Base-by-base conservation (phyloP, 1,140 invertebrate species). In the Ceratina calcarata region DNA sequence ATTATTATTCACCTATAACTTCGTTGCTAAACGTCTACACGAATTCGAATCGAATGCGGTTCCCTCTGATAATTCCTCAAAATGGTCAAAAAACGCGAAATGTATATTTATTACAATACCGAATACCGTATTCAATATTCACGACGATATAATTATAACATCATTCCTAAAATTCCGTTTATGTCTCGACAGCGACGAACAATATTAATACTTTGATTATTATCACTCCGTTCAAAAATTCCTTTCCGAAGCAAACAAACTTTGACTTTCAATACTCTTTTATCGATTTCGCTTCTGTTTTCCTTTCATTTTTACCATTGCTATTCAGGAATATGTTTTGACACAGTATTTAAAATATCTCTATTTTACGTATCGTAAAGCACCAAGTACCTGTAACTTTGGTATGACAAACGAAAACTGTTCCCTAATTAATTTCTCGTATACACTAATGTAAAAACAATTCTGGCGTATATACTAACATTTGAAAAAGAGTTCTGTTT, bases 151-250 rank as follows among this genome's bases (percentile, higher is more conserved):
- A 77, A 78, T 83, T 73, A 80, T 73, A 82, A 78, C 65, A 45
- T 82, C 45, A 24, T 67, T 22, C 76, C 61, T 70, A 58, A 55
- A 78, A 85, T 57, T 78, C 22, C 61, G 66, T 79, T 78, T 53
- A 85, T 71, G 62, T 83, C 53, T 70, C 65, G 75, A 82, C 82
- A 81, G 62, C 62, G 79, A 81, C 64, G 69, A 78, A 87, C 77
- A 72, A 77, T 73, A 78, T 67, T 88, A 87, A 84, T 87, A 87
- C 64, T 86, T 87, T 84, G 71, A 86, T 87, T 83, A 85, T 75
- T 83, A 87, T 84, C 80, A 83, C 66, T 83, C 69, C 60, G n/a
- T 84, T 66, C 69, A 45, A 69, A 32, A 82, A 81, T 80, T 75
- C 45, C 16, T 55, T 79, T 62, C 55, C 58, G 75, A 82, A 86